These are phyloP conservation scores for Osedax frankpressi DNA, from an alignment of 2,888 invertebrate species.

Conservation along the genomic window DNA sequence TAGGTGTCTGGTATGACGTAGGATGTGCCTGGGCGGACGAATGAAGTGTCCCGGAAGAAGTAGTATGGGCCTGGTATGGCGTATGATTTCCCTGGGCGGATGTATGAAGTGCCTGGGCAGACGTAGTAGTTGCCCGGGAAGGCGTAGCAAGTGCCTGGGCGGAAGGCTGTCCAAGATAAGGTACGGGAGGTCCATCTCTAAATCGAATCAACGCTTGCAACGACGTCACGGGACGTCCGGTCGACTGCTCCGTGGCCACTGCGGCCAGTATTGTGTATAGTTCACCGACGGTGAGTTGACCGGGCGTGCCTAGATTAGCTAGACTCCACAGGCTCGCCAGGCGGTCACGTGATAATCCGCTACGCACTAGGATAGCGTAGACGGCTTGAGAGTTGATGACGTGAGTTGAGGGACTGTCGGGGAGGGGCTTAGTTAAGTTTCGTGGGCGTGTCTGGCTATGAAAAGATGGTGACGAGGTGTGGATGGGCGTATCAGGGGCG, in stretches of 20 bases:
- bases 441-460: background rate
- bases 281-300: conserved; percentile 46
- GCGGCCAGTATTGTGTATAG: conserved; percentile 48
- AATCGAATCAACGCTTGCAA: background rate
- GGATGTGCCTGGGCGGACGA: too few relatives aligned
- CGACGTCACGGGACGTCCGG: background rate
- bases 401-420: background rate
- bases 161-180: background rate
- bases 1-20: too few relatives aligned
- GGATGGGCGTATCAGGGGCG: background rate
- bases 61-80: too few relatives aligned
- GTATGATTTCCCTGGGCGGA: too few relatives aligned
- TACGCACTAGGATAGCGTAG: conserved; percentile 48
- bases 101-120: too few relatives aligned
- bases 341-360: conserved; percentile 45
- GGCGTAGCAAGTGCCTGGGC: background rate
- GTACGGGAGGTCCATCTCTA: background rate
- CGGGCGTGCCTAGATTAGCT: conserved; percentile 47
- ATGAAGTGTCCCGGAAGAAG: too few relatives aligned
- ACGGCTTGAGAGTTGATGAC: conserved; percentile 42
- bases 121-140: too few relatives aligned
- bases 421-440: background rate
- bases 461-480: background rate
- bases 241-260: conserved; percentile 47
- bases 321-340: conserved; percentile 49